Conservation (phyloP, 2,888 invertebrate species). For the Bimastos eiseni region DNA sequence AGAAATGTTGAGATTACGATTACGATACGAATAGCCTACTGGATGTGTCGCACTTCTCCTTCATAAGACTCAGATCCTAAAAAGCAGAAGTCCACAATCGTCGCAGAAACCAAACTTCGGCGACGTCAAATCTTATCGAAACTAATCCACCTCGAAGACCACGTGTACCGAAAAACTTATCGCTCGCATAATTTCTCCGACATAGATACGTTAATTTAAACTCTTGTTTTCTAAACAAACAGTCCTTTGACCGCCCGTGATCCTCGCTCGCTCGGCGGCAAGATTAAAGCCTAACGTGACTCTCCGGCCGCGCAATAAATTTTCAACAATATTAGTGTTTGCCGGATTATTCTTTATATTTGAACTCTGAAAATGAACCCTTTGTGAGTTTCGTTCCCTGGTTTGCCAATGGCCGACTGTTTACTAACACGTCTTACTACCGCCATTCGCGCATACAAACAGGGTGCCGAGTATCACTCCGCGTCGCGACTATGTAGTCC, state of each 20-base stretch:
- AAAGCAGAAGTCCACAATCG: background rate
- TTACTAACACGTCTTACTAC: background rate
- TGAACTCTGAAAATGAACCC: constrained; percentile 19
- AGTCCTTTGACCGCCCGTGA: background rate
- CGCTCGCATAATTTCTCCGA: background rate
- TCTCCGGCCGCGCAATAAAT: background rate
- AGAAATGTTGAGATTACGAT: no score
- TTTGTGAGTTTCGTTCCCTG: background rate
- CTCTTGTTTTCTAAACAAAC: background rate
- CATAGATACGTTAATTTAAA: constrained; percentile 13
- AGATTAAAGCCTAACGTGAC: background rate
- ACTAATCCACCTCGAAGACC: background rate
- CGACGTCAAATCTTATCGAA: background rate
- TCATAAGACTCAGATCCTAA: no score
- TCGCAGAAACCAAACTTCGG: background rate
- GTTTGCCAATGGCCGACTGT: background rate
- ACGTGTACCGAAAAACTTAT: background rate
- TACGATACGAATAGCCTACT: no score
- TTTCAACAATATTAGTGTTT: constrained; percentile 20
- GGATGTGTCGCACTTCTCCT: no score
- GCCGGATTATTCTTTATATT: constrained; percentile 14
- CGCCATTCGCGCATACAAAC: background rate
- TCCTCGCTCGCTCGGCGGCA: background rate
- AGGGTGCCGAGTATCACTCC: background rate
- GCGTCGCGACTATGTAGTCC: background rate